A percentile compares a stretch with the other conserved stretches of the same genome.
These are phyloP conservation scores for Pangasius djambal DNA, from an alignment of 2,797 vertebrate species.

Conservation along the genomic window DNA sequence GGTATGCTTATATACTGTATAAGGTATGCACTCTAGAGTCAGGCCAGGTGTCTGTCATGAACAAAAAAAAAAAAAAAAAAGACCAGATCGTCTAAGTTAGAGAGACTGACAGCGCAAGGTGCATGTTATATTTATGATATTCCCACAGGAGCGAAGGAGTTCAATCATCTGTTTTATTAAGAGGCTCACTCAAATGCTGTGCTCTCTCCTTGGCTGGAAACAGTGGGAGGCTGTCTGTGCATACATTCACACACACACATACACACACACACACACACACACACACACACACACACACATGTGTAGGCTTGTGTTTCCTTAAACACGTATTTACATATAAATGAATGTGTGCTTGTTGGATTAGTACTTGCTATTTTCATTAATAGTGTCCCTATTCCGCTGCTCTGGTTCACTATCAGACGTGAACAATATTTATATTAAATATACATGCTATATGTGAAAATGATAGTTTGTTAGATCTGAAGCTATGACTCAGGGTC, in stretches of 20 bases:
- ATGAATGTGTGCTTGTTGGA: slow-evolving; percentile 32
- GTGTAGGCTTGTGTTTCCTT: slow-evolving; percentile 26
- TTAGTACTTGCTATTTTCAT: slow-evolving; percentile 17
- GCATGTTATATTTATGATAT: slow-evolving; percentile 74
- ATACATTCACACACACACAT: neutral
- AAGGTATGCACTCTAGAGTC: neutral
- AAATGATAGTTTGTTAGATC: slow-evolving; percentile 14
- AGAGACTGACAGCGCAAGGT: slow-evolving; percentile 8
- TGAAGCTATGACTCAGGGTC: neutral
- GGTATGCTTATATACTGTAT: neutral
- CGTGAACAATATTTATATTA: slow-evolving; percentile 21
- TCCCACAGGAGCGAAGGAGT: slow-evolving; percentile 76
- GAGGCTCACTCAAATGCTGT: slow-evolving; percentile 68
- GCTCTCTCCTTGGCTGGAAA: slow-evolving; percentile 41
- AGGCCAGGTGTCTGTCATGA: neutral
- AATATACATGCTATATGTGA: slow-evolving; percentile 10
- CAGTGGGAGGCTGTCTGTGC: neutral
- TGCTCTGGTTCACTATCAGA: slow-evolving; percentile 2
- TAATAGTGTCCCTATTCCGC: neutral
- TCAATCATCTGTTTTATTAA: slow-evolving; percentile 81
- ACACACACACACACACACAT: neutral
- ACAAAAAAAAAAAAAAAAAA: neutral
- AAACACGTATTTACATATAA: slow-evolving; percentile 44
- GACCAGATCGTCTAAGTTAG: neutral
- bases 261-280: too few species aligned